A percentile compares a stretch with the other conserved stretches of the same genome.
Conservation (phyloP, 1,140 invertebrate genomes). For the Formica selysi region DNA sequence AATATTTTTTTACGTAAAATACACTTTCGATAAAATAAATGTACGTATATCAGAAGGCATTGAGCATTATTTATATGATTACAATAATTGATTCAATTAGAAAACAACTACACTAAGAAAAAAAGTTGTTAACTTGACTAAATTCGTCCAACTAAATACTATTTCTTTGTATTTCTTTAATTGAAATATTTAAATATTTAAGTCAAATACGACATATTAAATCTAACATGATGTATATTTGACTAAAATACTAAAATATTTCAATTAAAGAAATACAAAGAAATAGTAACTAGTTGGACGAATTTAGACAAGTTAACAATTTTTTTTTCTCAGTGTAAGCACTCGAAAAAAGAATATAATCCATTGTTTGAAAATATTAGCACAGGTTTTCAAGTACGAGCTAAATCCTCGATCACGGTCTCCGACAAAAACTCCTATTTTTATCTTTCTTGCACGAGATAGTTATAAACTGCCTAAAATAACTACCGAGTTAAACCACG, state of each 20-base stretch:
- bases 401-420: neutral
- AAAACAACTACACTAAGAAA: neutral
- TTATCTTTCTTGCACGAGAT: slow-evolving; percentile 13
- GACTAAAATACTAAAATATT: no score
- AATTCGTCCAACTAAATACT: no score
- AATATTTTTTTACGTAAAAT: neutral
- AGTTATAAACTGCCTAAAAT: slow-evolving; percentile 25
- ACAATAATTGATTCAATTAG: neutral
- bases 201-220: no score
- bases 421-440: slow-evolving; percentile 15
- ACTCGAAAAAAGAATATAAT: neutral
- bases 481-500: neutral
- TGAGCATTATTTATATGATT: neutral
- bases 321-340: no score
- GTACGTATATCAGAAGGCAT: no score
- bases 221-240: no score
- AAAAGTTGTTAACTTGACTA: no score
- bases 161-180: no score
- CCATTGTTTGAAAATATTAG: neutral
- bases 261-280: no score
- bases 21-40: slow-evolving; percentile 5
- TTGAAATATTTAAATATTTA: no score
- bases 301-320: no score
- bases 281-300: no score
- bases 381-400: neutral